These are phyloP conservation scores for Urocolius indicus DNA, from an alignment of 2,113 vertebrate species.

Conservation along the genomic window DNA sequence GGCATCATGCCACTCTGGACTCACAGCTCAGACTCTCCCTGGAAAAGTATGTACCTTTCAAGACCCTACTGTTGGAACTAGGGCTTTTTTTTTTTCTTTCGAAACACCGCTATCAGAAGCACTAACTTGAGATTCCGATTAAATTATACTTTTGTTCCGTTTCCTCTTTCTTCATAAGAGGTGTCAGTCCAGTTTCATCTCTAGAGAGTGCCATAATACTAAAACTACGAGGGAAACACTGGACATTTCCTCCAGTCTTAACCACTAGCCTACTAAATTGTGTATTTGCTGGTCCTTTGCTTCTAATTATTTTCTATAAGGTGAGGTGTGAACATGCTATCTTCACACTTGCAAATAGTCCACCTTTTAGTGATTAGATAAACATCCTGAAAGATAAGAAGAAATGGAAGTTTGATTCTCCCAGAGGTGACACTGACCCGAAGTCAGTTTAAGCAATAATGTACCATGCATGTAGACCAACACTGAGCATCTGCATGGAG, in stretches of 20 bases:
- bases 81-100: neutral
- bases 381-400: neutral
- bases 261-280: neutral
- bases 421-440: fast-evolving
- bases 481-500: neutral
- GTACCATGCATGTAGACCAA: fast-evolving
- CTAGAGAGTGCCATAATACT: neutral
- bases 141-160: neutral
- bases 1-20: neutral
- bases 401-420: neutral
- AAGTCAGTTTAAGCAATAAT: fast-evolving
- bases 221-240: neutral
- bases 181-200: neutral
- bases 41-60: neutral
- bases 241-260: neutral
- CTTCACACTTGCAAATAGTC: neutral
- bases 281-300: neutral
- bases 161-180: neutral
- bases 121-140: neutral
- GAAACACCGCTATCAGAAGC: neutral
- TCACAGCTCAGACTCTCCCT: neutral
- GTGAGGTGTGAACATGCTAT: neutral
- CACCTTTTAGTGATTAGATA: neutral
- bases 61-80: neutral
- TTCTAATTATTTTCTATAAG: neutral